Base-by-base conservation (phyloP, 2,113 vertebrate species). In the Chroicocephalus ridibundus region DNA sequence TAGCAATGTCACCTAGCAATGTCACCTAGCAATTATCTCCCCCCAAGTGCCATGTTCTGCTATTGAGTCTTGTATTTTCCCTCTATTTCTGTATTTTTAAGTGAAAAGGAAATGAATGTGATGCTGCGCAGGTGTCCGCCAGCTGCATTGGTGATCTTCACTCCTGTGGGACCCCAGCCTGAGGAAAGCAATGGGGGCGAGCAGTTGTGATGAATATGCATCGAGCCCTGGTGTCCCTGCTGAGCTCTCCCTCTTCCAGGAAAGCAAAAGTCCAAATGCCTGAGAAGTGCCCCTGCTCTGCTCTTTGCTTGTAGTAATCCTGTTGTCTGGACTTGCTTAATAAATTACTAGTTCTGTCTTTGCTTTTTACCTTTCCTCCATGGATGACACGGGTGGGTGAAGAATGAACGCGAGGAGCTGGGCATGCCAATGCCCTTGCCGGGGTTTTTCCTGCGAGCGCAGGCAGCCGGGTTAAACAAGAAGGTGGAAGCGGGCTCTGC, bases 371-470 rank as follows among this genome's bases (percentile, higher is more conserved):
- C 82, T 51, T n/a, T 60, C 10, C 46, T 34, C 32, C 3, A 0
- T 0, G 76, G 66, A 10, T 1, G 24, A 10, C n/a, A 1, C 4
- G 1, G 52, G 19, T 19, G 13, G 42, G 55, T 5, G 72, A 13
- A 4, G 78, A 32, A 1, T 3, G 49, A 1, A 13, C 0, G 3
- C 2, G 22, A 32, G 66, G 74, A 49, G 20, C 46, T 0, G 0
- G 2, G n/a, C 0, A 6, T 8, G 29, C 8, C 0, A 17, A 9
- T 32, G 40, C 3, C 77, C 13, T 54, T 5, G 26, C 60, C 0
- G 2, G 65, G 69, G 3, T 20, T 6, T 31, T 3, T 51, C 32
- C 38, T 11, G 58, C 0, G 5, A 40, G 77, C 4, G 0, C 13
- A 1, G 84, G 69, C 60, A 25, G 80, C 72, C 0, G 21, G 0